A percentile compares a stretch with the other conserved stretches of the same genome.
phyloP scores from a whole-genome alignment of 1,140 invertebrate genomes.

The Listronotus bonariensis region DNA sequence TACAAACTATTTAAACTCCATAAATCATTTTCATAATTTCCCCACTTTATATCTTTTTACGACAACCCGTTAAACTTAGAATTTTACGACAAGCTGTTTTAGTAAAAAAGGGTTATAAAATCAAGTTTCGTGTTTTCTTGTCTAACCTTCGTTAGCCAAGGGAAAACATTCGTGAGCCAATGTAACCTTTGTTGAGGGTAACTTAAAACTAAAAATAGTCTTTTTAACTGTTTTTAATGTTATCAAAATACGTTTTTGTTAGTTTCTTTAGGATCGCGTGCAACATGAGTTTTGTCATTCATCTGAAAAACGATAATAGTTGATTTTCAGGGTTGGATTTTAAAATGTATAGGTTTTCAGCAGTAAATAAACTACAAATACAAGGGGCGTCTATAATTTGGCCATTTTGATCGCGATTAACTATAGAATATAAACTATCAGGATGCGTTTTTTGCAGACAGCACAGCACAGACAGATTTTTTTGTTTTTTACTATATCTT shows the following conservation, averaged over 20 bases:
- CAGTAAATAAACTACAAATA: no score
- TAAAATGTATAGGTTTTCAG: no score
- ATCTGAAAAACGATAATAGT: background rate
- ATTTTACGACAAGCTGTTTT: background rate
- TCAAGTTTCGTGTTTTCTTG: constrained; percentile 10
- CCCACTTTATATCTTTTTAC: background rate
- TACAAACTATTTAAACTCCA: no score
- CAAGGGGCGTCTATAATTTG: no score
- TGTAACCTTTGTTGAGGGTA: background rate
- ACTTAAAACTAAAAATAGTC: background rate
- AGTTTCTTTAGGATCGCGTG: background rate
- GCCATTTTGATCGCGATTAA: no score
- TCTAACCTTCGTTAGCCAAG: background rate
- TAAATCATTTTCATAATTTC: no score
- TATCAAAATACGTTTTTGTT: constrained; percentile 4
- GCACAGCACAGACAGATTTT: no score
- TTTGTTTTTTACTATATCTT: no score
- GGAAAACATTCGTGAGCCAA: constrained; percentile 6
- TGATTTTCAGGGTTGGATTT: no score
- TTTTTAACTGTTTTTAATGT: constrained; percentile 4
- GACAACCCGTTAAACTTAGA: background rate
- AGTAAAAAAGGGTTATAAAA: background rate
- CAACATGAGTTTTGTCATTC: background rate
- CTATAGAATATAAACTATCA: no score
- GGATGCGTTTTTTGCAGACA: no score